Base-by-base conservation (phyloP, 2,113 vertebrate genomes). In the Archilochus colubris region DNA sequence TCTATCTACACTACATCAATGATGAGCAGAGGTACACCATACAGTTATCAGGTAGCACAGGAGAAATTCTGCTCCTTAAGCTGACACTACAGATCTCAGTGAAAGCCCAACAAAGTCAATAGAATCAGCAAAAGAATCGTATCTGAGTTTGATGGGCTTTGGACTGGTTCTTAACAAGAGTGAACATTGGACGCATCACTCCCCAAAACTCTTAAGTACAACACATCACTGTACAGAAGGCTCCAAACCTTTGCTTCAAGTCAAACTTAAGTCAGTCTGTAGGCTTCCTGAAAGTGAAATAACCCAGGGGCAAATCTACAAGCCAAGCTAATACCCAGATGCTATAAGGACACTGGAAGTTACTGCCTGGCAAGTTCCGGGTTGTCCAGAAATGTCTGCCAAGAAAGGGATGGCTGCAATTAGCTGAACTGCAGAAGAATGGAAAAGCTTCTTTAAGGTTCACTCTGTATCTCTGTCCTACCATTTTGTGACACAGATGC, bases 111-210 rank as follows among this genome's bases (percentile, higher is more conserved):
- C 28, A 9, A 48, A 73, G 43, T 25, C 48, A 58, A 17, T 1
- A 51, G 7, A 33, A 44, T 27, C 55, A 50, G 50, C 7, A 67
- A 36, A 77, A 81, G 16, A 86, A 23, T 4, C 2, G 0, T 16
- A 24, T 14, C 67, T 50, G 4, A 75, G 24, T 86, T 78, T 53
- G 57, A 6, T 4, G 15, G 40, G 31, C 24, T 79, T 69, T 36
- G 66, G 55, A 48, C 10, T 17, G 18, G 15, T 38, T 70, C 40
- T 91, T 8, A 69, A 44, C 12, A 43, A 58, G 17, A 77, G 36
- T 0, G 1, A 75, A 18, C 1, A 0, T 0, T 14, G 40, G 48
- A 59, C 70, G 21, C 51, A 40, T 33, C 31, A 11, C 28, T 30
- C 6, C 12, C 30, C 50, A 10, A 0, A 2, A 30, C 22, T 73